Base-by-base conservation (phyloP, 2,888 invertebrate species). In the Drosophila pseudotalamancana region DNA sequence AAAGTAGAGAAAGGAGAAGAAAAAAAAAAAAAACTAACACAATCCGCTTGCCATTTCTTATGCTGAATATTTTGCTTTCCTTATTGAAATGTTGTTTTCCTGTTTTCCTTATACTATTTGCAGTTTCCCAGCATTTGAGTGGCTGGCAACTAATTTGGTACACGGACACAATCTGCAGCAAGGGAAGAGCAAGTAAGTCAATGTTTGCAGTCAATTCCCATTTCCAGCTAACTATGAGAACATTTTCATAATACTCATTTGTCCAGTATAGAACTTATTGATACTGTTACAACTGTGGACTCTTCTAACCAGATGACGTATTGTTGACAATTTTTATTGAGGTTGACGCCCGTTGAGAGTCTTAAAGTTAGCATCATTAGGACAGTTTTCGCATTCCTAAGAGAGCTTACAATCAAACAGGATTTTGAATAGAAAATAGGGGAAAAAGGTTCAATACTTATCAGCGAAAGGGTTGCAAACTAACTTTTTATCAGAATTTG, bases 31-130 rank as follows among this genome's bases (percentile, higher is more conserved):
- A 67, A 45, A 23, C 21, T n/a, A 50, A 23, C 23, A 35, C 27
- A 63, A 68, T 43, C 55, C 48, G 39, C 19, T 57, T 63, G 34
- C 37, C 50, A 51, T 63, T 68, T 57, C 43, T 46, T 37, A 23
- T 42, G 31, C 39, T 49, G 31, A 18, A 31, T 32, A 32, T 29
- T 43, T 45, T 27, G 21, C 55, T 37, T 45, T 57, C 46, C 4
- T 60, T 64, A 67, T 75, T 70, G 40, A 72, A 72, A 69, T 69
- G 51, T 61, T 60, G 16, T 55, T 67, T 51, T 61, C 50, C 49
- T 66, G 40, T 11, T 45, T 25, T n/a, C 4, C 59, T 77, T 75
- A 48, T 78, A 56, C n/a, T 61, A n/a, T 57, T 66, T 80, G 48
- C 65, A 68, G 68, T 40, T 54, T 57, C 48, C 60, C 55, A 25